Conservation (phyloP, 2,797 vertebrate species). For the Staurois parvus region DNA sequence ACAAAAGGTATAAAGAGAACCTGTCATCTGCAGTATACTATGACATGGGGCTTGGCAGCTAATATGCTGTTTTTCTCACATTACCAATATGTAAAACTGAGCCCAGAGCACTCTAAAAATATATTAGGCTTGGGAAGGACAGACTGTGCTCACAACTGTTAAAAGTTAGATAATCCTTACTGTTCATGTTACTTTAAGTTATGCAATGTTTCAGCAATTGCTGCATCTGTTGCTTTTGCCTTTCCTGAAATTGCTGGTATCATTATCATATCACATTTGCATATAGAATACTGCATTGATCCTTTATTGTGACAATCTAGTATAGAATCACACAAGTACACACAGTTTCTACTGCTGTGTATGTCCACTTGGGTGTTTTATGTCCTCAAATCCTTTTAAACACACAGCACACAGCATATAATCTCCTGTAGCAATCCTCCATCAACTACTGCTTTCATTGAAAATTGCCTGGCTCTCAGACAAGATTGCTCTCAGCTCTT, state of each 20-base stretch:
- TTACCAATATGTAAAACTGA: too few species aligned
- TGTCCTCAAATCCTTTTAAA: not conserved
- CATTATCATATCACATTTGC: not conserved
- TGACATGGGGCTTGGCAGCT: too few species aligned
- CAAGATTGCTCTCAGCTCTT: constrained; percentile 19
- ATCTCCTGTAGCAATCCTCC: not conserved
- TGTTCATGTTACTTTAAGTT: not conserved
- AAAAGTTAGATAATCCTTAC: not conserved
- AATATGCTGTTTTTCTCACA: too few species aligned
- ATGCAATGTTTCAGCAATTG: not conserved
- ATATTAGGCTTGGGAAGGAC: too few species aligned
- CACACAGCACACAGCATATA: not conserved
- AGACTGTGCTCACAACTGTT: too few species aligned
- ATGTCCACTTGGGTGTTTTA: not conserved
- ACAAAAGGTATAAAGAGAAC: too few species aligned
- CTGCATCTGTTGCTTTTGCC: not conserved
- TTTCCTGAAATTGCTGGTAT: not conserved
- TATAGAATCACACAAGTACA: not conserved
- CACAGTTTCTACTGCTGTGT: not conserved
- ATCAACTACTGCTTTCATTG: constrained; percentile 34
- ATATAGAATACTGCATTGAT: not conserved
- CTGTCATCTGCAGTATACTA: too few species aligned
- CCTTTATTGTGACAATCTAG: not conserved
- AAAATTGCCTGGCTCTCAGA: constrained; percentile 37
- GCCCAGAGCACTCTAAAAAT: too few species aligned